Conservation (phyloP, 1,140 invertebrate species). For the Polypedilum pembai region DNA sequence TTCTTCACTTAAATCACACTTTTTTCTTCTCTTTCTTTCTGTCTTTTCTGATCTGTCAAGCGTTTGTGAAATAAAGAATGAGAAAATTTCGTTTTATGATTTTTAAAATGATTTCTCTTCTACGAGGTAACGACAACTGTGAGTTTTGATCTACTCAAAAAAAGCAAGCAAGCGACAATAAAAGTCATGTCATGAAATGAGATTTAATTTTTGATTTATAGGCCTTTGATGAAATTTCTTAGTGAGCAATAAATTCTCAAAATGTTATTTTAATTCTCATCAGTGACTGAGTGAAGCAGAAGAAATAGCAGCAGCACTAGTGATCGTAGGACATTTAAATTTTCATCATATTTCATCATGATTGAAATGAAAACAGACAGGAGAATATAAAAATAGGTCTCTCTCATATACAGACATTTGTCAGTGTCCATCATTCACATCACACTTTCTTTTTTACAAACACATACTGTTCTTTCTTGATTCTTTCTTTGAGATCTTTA, state of each 20-base stretch:
- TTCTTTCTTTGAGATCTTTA: not conserved
- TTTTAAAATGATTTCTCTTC: not conserved
- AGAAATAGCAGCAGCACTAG: not conserved
- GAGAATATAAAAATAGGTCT: not conserved
- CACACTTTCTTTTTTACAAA: not conserved
- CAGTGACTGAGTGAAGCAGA: not conserved
- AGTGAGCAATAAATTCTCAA: constrained; percentile 23
- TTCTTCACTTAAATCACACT: not conserved
- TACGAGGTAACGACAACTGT: not conserved
- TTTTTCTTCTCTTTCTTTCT: no score
- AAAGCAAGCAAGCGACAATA: constrained; percentile 15
- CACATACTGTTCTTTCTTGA: not conserved
- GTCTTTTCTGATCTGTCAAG: not conserved
- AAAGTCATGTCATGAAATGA: constrained; percentile 15
- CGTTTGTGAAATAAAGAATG: not conserved
- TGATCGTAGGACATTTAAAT: constrained; percentile 16
- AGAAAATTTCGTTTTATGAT: not conserved
- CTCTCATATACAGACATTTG: constrained; percentile 8
- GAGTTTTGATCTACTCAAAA: not conserved
- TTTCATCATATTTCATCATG: constrained; percentile 28
- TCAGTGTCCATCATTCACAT: constrained; percentile 23
- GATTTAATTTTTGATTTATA: constrained; percentile 27
- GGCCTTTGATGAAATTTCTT: constrained; percentile 14
- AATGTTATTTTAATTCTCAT: constrained; percentile 16
- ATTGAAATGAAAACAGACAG: constrained; percentile 8